phyloP scores from a whole-genome alignment of 2,113 vertebrate species.

The Crypturellus undulatus region DNA sequence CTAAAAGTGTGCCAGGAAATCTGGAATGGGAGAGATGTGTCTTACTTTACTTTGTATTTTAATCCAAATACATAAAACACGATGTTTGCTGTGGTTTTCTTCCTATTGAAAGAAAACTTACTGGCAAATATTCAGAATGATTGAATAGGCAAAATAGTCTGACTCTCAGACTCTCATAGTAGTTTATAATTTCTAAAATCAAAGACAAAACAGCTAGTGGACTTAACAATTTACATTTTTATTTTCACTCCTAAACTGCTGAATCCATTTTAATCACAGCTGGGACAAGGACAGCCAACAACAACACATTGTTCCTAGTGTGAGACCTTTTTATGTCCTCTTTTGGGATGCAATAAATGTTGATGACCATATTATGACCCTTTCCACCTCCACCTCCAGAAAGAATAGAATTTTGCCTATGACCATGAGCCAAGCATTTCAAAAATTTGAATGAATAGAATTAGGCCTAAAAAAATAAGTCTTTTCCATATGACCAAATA shows the following conservation, averaged over 20 bases:
- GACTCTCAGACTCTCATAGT: background rate
- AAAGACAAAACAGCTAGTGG: background rate
- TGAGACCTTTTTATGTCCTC: slow-evolving; percentile 46
- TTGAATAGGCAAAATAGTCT: background rate
- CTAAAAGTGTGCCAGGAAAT: background rate
- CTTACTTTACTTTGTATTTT: background rate
- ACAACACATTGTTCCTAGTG: slow-evolving; percentile 32
- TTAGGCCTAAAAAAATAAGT: background rate
- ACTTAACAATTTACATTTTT: slow-evolving; percentile 18
- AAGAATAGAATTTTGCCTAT: slow-evolving; percentile 9
- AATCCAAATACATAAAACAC: background rate
- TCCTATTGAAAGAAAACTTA: background rate
- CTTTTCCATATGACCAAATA: background rate
- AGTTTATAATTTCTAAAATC: background rate
- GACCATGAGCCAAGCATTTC: background rate
- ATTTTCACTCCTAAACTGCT: slow-evolving; percentile 33
- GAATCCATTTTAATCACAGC: slow-evolving; percentile 43
- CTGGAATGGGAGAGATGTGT: background rate
- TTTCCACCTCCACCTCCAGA: slow-evolving; percentile 45
- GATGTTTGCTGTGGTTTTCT: background rate
- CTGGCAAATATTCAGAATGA: background rate
- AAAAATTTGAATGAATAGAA: background rate
- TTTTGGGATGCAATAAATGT: slow-evolving; percentile 51
- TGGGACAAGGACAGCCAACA: slow-evolving; percentile 50
- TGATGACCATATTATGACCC: slow-evolving; percentile 62